phyloP scores from a whole-genome alignment of 37 sponge, comb jelly and placozoan species.

The Haliclona indistincta region DNA sequence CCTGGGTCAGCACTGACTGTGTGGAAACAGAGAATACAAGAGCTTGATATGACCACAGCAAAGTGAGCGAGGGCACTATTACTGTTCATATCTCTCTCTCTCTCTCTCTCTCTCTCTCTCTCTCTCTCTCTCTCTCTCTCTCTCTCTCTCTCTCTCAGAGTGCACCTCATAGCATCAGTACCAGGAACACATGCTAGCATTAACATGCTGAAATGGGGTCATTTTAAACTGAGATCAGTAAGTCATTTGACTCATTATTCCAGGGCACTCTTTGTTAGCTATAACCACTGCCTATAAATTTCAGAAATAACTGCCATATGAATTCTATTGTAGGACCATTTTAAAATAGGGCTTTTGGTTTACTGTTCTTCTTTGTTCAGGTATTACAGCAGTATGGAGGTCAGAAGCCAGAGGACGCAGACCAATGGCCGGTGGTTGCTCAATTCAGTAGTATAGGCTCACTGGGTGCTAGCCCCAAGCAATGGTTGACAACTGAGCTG shows the following conservation, averaged over 20 bases:
- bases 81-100: too few relatives aligned
- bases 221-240: constrained; percentile 78
- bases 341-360: too few relatives aligned
- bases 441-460: constrained; percentile 95
- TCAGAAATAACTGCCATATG: neutral
- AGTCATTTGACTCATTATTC: neutral
- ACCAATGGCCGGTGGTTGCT: constrained; percentile 82
- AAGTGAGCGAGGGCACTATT: constrained; percentile 20
- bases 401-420: neutral
- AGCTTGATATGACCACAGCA: constrained; percentile 62
- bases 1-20: constrained; percentile 45
- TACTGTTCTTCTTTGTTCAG: neutral
- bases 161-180: constrained; percentile 84
- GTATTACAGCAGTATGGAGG: constrained; percentile 45
- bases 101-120: too few relatives aligned
- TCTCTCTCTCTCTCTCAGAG: constrained; percentile 31
- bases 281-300: neutral
- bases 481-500: constrained; percentile 85
- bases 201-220: constrained; percentile 80
- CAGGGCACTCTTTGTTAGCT: constrained; percentile 7
- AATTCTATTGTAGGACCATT: neutral
- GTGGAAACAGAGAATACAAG: constrained; percentile 57
- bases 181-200: constrained; percentile 79
- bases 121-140: too few relatives aligned
- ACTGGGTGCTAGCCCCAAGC: constrained; percentile 59